Percentiles rank a stretch among this genome's conserved stretches.
Conservation (phyloP, 2,888 invertebrate genomes). For the Frankliniella intonsa region DNA sequence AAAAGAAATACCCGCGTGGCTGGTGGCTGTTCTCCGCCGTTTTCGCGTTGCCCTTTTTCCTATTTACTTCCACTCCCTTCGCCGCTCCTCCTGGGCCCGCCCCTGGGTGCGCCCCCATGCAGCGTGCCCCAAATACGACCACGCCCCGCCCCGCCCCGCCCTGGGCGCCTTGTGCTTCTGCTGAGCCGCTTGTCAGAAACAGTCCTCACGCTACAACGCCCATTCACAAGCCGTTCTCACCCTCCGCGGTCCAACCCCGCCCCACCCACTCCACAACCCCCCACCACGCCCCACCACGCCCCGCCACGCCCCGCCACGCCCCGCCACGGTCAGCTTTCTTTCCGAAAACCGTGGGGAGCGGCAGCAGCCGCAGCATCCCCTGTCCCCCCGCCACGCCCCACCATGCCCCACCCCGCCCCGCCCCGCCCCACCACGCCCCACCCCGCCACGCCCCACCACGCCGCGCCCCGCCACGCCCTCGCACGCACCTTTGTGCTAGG, state of each 20-base stretch:
- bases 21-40: no score
- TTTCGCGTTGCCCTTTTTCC: no score
- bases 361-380: no score
- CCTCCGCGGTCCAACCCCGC: not conserved
- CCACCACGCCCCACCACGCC: not conserved
- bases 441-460: not conserved
- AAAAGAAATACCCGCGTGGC: no score
- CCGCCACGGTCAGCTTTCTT: not conserved
- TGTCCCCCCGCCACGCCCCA: not conserved
- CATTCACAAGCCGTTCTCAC: conserved; percentile 13
- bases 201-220: conserved; percentile 25
- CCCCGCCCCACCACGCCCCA: not conserved
- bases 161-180: not conserved
- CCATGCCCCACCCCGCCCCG: not conserved
- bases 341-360: not conserved
- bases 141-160: not conserved
- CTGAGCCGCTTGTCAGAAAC: conserved; percentile 13
- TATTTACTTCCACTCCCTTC: no score
- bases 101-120: not conserved
- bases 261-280: not conserved
- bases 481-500: no score
- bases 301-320: not conserved
- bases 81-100: not conserved
- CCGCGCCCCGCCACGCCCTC: not conserved
- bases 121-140: not conserved